Evolutionary conservation across 2,797 vertebrate species (phyloP).

Genomic region (Hydrolagus colliei): DNA sequence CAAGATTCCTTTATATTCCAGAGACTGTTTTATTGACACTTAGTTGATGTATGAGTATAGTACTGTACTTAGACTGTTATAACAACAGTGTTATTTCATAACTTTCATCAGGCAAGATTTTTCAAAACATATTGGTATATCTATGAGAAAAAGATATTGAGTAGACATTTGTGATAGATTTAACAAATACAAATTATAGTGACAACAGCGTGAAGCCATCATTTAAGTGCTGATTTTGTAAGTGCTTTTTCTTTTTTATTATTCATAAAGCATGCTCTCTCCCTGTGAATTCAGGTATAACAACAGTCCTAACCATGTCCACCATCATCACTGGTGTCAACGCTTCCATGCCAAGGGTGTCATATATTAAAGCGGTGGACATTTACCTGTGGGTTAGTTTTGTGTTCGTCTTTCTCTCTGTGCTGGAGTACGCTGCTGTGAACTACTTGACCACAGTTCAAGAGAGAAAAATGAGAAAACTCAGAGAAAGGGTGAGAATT

Average conservation of each 20-base stretch:
- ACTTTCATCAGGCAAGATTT: too few relatives aligned
- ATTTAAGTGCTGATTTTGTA: not conserved
- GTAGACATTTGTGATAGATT: not conserved
- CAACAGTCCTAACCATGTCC: slow-evolving; percentile 85
- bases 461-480: slow-evolving; percentile 62
- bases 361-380: slow-evolving; percentile 89
- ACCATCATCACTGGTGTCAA: slow-evolving; percentile 90
- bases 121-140: too few relatives aligned
- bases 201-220: not conserved
- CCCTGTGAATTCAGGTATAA: slow-evolving; percentile 57
- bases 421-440: slow-evolving; percentile 81
- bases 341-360: slow-evolving; percentile 87
- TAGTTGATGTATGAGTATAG: too few relatives aligned
- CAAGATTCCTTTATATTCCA: too few relatives aligned
- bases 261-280: not conserved
- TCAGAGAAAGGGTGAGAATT: slow-evolving; percentile 56
- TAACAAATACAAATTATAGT: not conserved
- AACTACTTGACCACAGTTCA: slow-evolving; percentile 76
- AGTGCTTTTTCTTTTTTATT: not conserved
- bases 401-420: slow-evolving; percentile 84
- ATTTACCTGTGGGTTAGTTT: slow-evolving; percentile 92
- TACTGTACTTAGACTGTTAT: too few relatives aligned
- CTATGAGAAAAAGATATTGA: too few relatives aligned
- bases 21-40: too few relatives aligned
- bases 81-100: too few relatives aligned